Conservation (phyloP, 2,113 vertebrate genomes). For the Malaclemys terrapin region DNA sequence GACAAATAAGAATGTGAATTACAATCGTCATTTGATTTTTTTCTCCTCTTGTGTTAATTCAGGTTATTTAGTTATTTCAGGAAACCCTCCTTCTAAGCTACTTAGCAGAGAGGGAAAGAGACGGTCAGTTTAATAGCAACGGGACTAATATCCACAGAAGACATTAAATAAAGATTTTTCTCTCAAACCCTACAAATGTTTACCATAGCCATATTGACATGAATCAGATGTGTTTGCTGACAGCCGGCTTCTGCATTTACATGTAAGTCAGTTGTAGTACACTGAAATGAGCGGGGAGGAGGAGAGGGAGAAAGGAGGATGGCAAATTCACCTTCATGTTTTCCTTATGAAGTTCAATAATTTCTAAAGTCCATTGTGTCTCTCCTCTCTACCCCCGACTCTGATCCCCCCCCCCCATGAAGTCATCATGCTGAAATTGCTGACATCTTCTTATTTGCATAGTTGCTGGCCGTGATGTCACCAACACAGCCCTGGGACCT, state of each 20-base stretch:
- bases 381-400: neutral
- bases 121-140: accelerated
- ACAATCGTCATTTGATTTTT: accelerated
- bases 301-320: neutral
- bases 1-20: neutral
- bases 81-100: neutral
- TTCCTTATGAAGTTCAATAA: accelerated
- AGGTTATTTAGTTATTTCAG: accelerated
- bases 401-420: accelerated
- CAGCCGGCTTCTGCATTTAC: neutral
- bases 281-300: neutral
- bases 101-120: accelerated
- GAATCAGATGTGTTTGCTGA: accelerated
- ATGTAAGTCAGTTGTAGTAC: accelerated
- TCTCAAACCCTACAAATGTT: accelerated
- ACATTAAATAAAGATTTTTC: neutral
- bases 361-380: neutral
- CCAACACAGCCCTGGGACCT: neutral
- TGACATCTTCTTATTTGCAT: neutral
- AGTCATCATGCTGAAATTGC: neutral
- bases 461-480: constrained; percentile 14
- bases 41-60: neutral
- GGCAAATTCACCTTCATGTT: neutral
- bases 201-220: accelerated
- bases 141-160: accelerated